Evolutionary conservation across 1,140 invertebrate genomes (phyloP), one percentile per base, ranked within the genome.

Genomic region (Dendroctonus ponderosae): DNA sequence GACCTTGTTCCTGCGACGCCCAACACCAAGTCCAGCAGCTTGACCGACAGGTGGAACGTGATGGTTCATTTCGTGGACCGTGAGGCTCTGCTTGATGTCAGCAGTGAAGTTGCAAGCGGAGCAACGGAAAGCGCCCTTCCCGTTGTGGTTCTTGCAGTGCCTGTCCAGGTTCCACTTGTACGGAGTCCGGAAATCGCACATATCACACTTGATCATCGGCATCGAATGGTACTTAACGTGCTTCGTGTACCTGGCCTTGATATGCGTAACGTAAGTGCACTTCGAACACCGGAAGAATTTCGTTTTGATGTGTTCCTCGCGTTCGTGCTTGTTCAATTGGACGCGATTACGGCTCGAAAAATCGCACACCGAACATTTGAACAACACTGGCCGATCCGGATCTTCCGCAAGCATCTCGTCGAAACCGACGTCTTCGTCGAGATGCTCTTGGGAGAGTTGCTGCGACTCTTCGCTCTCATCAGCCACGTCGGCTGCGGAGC

Each of bases 211-310:
- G 68, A 94, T 93, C 87, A 93, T 93, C 57, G 92, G 92, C 89
- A 94, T 91, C 44, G 91, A 92, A 79, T 96, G 92, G 75, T 95
- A 94, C 74, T 94, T 95, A n/a, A 94, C 90, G 76, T 97, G 94
- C 77, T 94, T 95, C 41, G 92, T 94, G 76, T 91, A 96, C 51
- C 94, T 86, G 2, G 91, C 88, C 74, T 91, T 90, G 68, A 95
- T 91, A 76, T 94, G 90, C 0, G 94, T 97, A 61, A 91, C 89
- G 76, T 96, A 96, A 68, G 87, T 89, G 78, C 94, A 97, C 78
- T 94, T 92, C 62, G 85, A 84, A 78, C 93, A 96, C 9, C 91
- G 86, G 80, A 93, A 96, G 76, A 92, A 92, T 67, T 82, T 81
- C 49, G 80, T 83, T 71, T 83, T 82, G 65, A 80, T 83, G 70